Base-by-base conservation (phyloP, 2,113 vertebrate genomes). In the Syngnathus scovelli region DNA sequence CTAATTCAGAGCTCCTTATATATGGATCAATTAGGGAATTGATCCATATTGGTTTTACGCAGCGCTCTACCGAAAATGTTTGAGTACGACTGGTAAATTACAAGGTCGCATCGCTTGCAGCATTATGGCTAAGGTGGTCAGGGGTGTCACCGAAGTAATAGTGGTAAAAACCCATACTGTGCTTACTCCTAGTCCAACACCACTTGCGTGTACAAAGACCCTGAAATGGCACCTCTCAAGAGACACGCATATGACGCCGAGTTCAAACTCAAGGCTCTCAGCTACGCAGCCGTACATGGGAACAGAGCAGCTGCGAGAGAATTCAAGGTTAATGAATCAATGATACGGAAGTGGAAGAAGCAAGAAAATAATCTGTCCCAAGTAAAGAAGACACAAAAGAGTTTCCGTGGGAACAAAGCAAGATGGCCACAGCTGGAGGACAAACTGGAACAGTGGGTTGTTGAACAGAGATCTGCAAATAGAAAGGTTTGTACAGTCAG, bases 311-410 rank as follows among this genome's bases (percentile, higher is more conserved):
- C 48, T 19, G 48, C 7, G 18, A 19, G 48, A 49, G 16, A 49
- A 49, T 49, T 49, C 18, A 5, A 19, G 6, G 6, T 49, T n/a
- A 49, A 49, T 7, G 48, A 49, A 49, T 49, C 48, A 19, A 49
- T 49, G 48, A 5, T 49, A 7, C 19, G 48, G 6, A 49, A 49
- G 18, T 49, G 18, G 18, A 49, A 7, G 48, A 49, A 49, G 48
- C 12, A 48, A 48, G 5, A 15, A 48, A 13, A 49, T 49, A 18
- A 49, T 6, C 48, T 49, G 48, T 1, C 15, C 38, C 67, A 73
- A 73, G 77, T 70, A 55, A 70, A 67, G 55, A 81, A 75, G 64
- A 80, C 75, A 71, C 27, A 16, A 58, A 58, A 72, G 65, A 76
- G 69, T 67, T 77, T 77, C 65, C 37, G 54, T 4, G 60, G 66